Percentiles rank a stretch among this genome's conserved stretches.
Evolutionary conservation across 2,113 vertebrate species (phyloP).

Genomic region (Dicentrarchus labrax): DNA sequence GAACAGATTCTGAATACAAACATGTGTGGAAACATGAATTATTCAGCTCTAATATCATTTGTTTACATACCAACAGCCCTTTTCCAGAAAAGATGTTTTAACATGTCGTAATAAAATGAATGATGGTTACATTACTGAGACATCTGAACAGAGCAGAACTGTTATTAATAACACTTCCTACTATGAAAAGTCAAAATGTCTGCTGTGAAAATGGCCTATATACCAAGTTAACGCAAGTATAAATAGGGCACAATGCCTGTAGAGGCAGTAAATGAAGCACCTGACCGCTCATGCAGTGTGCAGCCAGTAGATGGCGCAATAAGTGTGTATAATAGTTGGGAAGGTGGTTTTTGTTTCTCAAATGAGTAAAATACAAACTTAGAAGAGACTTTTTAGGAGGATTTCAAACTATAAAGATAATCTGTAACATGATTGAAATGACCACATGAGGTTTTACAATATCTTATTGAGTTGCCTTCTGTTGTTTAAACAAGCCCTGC

Average conservation of each 20-base stretch:
- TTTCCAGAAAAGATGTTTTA: not conserved
- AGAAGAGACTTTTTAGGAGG: not conserved
- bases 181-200: not conserved
- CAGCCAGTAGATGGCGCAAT: constrained; percentile 71
- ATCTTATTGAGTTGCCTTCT: not conserved
- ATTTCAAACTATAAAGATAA: not conserved
- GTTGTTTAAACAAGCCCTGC: not conserved
- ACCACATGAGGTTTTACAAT: no score
- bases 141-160: not conserved
- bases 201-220: not conserved
- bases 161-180: not conserved
- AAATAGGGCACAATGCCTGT: not conserved
- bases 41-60: not conserved
- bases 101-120: no score
- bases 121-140: not conserved
- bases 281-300: not conserved
- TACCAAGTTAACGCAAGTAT: not conserved
- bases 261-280: not conserved
- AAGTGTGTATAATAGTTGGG: constrained; percentile 1
- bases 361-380: not conserved
- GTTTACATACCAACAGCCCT: not conserved
- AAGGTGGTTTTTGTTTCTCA: not conserved
- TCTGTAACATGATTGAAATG: not conserved
- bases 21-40: not conserved
- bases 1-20: not conserved